Evolutionary conservation across 2,888 invertebrate genomes (phyloP).

Genomic region (Siphlonurus alternatus): DNA sequence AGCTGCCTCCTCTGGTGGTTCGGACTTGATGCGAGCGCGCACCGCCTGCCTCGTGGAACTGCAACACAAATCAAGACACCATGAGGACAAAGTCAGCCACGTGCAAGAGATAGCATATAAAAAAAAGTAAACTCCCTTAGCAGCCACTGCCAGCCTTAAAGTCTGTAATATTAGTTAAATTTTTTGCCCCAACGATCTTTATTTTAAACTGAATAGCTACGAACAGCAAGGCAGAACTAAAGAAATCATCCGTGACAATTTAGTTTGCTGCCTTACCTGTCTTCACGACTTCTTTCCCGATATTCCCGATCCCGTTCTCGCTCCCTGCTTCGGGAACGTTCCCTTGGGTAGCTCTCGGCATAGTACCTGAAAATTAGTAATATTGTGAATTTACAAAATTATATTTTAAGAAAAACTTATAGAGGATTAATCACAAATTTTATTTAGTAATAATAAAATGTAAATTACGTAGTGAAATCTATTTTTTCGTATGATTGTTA

Average conservation of each 20-base stretch:
- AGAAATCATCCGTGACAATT: background rate
- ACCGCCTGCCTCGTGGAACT: slow-evolving; percentile 29
- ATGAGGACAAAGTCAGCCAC: background rate
- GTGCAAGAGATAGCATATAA: background rate
- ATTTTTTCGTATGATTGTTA: too few species aligned
- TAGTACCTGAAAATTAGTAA: slow-evolving; percentile 27
- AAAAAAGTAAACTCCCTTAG: background rate
- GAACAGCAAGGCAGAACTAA: slow-evolving; percentile 24
- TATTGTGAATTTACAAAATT: slow-evolving; percentile 11
- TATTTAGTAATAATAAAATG: slow-evolving; percentile 12
- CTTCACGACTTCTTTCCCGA: slow-evolving; percentile 58
- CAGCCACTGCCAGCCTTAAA: background rate
- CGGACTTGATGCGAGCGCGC: slow-evolving; percentile 39
- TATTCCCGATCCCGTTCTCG: slow-evolving; percentile 45
- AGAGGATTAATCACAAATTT: background rate
- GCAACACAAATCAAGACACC: slow-evolving; percentile 13
- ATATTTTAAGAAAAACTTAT: background rate
- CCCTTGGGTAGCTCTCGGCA: slow-evolving; percentile 40
- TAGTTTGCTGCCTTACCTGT: slow-evolving; percentile 43
- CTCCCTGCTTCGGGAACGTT: slow-evolving; percentile 70
- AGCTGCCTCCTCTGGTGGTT: slow-evolving; percentile 36
- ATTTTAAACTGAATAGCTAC: background rate
- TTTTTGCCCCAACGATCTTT: background rate
- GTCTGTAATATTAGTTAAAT: too few species aligned
- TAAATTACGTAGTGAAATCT: too few species aligned